Evolutionary conservation across 2,888 invertebrate species (phyloP), one percentile per base, ranked within the genome.

Genomic region (Drosophila quinaria): DNA sequence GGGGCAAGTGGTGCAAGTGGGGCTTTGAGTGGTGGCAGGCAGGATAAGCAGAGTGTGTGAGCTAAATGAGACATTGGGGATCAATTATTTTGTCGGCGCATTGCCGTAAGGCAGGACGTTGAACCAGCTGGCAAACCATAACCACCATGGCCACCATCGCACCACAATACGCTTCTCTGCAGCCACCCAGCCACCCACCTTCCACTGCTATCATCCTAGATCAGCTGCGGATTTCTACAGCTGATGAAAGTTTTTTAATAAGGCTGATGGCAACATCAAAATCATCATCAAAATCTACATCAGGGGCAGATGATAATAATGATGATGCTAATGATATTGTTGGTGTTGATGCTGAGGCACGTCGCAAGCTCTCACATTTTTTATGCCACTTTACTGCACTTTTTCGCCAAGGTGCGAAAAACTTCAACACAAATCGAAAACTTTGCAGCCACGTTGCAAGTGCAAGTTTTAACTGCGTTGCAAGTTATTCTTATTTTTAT

Each of bases 61-160:
- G 49, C 63, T 68, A 78, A 85, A 85, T 70, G 90, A 83, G 85
- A 78, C 85, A 80, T 90, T 86, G 89, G 85, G 87, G 86, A 89
- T 90, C 86, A 87, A 87, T 87, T 90, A 89, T 82, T 85, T 85
- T 71, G 74, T 63, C 69, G 75, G 72, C 73, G 70, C 64, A 75
- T 47, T 59, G 79, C 89, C 84, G 71, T 74, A 65, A 60, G 89
- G 50, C 55, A 87, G 71, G 76, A 81, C 80, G 46, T 81, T 87
- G 83, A 83, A 84, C 89, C 68, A 59, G 31, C 10, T 17, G 13
- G 11, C 13, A 29, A 29, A 10, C 25, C 25, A 25, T 25, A 37
- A 29, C 11, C 29, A 4, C 37, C 22, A 31, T 11, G 6, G 6
- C 29, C 47, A 29, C 29, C 15, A 5, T 10, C 15, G 49, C 49